phyloP scores from a whole-genome alignment of 2,797 vertebrate species.

The Vultur gryphus region DNA sequence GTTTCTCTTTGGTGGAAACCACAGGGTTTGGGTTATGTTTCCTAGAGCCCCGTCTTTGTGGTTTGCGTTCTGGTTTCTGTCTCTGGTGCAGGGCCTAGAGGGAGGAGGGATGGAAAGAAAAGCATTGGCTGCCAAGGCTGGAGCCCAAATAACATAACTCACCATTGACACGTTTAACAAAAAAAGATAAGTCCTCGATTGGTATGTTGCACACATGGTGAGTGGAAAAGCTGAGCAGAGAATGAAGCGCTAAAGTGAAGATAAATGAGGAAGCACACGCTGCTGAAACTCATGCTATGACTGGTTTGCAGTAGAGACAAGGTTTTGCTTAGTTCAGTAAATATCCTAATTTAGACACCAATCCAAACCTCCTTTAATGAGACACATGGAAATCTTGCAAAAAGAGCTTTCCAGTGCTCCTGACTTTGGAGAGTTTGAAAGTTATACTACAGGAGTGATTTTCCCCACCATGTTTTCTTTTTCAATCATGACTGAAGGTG shows the following conservation, averaged over 20 bases:
- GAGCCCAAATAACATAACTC: neutral
- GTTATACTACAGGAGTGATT: neutral
- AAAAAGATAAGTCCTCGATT: neutral
- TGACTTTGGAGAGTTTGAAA: neutral
- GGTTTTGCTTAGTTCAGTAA: neutral
- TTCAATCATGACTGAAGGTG: neutral
- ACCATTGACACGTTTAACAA: rapidly evolving
- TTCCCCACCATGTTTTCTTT: neutral
- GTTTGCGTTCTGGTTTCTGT: neutral
- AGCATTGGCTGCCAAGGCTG: neutral
- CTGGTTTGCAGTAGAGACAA: neutral
- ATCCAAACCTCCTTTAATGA: neutral
- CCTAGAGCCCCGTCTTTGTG: neutral
- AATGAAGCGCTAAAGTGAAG: neutral
- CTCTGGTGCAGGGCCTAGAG: neutral
- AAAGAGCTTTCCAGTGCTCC: neutral
- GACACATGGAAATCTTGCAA: neutral
- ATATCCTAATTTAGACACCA: neutral
- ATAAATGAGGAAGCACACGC: neutral
- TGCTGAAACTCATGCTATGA: neutral
- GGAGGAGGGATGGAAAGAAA: neutral
- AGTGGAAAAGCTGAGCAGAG: neutral
- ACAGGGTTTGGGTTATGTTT: neutral
- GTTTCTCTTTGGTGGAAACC: neutral
- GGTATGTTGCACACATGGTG: neutral